Base-by-base conservation (phyloP, 2,888 invertebrate genomes). In the Erebia epiphron region DNA sequence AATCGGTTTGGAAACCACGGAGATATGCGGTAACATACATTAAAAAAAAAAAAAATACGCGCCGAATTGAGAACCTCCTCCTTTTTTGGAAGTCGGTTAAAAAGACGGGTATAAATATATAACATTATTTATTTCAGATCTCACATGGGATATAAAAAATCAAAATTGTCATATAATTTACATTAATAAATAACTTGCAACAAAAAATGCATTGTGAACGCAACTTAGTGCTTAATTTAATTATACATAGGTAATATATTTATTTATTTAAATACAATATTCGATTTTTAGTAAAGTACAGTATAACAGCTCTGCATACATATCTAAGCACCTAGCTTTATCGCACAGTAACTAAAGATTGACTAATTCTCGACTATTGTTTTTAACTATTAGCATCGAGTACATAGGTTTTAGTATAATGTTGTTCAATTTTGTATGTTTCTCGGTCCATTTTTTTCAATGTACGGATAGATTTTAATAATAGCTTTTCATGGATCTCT, bases 101-200 rank as follows among this genome's bases (percentile, higher is more conserved):
- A 26, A 49, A 56, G 46, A 46, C 1, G 1, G 5, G 3, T 2
- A 43, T 41, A 13, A 14, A 58, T 57, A 83, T 74, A 74, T 56
- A 83, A 87, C 78, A 84, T 82, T n/a, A 83, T 86, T 85, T 86
- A 84, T 88, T 90, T 67, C 89, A 90, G 90, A 91, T 91, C 88
- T 79, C 75, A 76, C 72, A 79, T 68, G 67, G 52, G 61, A 73
- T 80, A 79, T 70, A 81, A 75, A 80, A 82, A 80, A 80, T 78
- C 26, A 73, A 81, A 81, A 80, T 81, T 83, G 81, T 75, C 73
- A 73, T 75, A 73, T 75, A 62, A 49, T 18, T 56, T 43, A 54
- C 41, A 18, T 21, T 49, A 14, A 82, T 81, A 83, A 82, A 85
- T 79, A 82, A 83, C 69, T 78, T 79, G 80, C 78, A 83, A 83